Evolutionary conservation across 1,140 invertebrate species (phyloP), one percentile per base, ranked within the genome.

Genomic region (Paramacrobiotus metropolitanus): DNA sequence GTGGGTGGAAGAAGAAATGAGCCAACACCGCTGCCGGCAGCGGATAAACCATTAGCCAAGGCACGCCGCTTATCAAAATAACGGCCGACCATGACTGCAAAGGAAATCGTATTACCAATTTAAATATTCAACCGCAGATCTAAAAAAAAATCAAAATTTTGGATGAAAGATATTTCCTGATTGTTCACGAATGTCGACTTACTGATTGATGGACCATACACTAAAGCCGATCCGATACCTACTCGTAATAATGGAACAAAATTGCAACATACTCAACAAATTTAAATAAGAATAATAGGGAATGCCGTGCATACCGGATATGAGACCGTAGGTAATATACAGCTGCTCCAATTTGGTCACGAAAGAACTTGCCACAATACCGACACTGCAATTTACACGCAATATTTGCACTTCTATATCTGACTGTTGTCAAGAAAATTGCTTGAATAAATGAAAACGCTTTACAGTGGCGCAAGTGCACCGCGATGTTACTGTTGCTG

Each of bases 51-150:
- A 0, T 89, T 95, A 0, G 91, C 91, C 45, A 95, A 79, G 0
- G 88, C 91, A 59, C 90, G 75, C 68, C 81, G 83, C 66, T 86
- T 86, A 66, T 95, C 90, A 71, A 96, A 96, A 71, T 94, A 96
- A 70, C 91, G 92, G 1, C 90, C 88, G 1, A 96, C 90, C 65
- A 90, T 88, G 0, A 95, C 90, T 55, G 24, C 15, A 55, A 24
- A 55, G 9, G 15, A 24, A 55, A 55, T n/a, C 34, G n/a, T 40
- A n/a, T 40, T n/a, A n/a, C n/a, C 34, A 15, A n/a, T 40, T n/a
- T 40, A n/a, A 40, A 9, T 40, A n/a, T 40, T n/a, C 86, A n/a
- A 91, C 84, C 0, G 86, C 87, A 29, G 86, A 85, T 2, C 86
- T 85, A 9, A 83, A 85, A 1, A 82, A 83, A 55, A 15, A 40